Evolutionary conservation across 2,888 invertebrate genomes (phyloP).

Genomic region (Drosophila mercatorum): DNA sequence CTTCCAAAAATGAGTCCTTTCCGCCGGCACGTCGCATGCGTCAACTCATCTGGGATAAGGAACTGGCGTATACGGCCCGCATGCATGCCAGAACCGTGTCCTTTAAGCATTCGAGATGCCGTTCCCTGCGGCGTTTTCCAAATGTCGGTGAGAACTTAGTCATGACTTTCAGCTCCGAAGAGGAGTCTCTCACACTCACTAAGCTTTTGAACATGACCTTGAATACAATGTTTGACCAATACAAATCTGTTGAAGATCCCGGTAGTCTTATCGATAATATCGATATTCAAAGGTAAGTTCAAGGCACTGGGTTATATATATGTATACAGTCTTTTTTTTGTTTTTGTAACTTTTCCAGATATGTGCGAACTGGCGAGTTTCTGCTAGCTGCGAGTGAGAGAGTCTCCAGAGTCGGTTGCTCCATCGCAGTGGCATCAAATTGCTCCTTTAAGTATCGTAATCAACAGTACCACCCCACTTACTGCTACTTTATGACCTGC

Average conservation of each 20-base stretch:
- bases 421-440: constrained; percentile 22
- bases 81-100: constrained; percentile 52
- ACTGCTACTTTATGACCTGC: constrained; percentile 61
- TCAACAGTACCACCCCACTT: constrained; percentile 22
- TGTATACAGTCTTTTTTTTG: too few species aligned
- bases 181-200: neutral
- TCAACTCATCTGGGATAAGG: constrained; percentile 60
- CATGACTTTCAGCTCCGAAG: constrained; percentile 1
- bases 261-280: neutral
- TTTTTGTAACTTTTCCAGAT: constrained; percentile 8
- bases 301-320: too few species aligned
- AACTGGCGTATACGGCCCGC: constrained; percentile 57
- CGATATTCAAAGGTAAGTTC: constrained; percentile 33
- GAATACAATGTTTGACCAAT: constrained; percentile 40
- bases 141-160: constrained; percentile 46
- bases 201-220: constrained; percentile 22
- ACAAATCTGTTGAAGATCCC: constrained; percentile 14
- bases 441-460: neutral
- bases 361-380: constrained; percentile 31
- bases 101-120: constrained; percentile 47
- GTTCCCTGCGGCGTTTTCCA: constrained; percentile 51
- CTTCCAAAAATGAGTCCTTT: constrained; percentile 14
- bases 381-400: constrained; percentile 51
- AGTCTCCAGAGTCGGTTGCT: constrained; percentile 64
- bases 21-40: constrained; percentile 58